Conservation (phyloP, 1,140 invertebrate species). For the Neelides sp. region DNA sequence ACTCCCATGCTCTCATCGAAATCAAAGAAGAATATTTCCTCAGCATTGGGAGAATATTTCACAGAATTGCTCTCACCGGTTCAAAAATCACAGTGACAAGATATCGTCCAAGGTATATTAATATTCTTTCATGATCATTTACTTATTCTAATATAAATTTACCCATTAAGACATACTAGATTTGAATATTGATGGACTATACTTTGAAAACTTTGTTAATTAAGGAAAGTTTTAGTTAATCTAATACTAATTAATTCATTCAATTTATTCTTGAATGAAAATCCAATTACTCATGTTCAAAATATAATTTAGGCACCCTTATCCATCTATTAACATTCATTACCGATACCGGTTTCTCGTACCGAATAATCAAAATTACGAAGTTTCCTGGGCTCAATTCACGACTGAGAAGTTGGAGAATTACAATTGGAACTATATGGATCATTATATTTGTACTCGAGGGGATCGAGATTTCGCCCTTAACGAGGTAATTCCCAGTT, state of each 20-base stretch:
- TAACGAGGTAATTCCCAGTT: conserved; percentile 50
- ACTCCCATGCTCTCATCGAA: background rate
- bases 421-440: conserved; percentile 96
- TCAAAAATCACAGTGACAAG: conserved; percentile 81
- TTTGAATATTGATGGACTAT: too few relatives aligned
- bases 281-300: conserved; percentile 13
- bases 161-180: too few relatives aligned
- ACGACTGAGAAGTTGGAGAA: conserved; percentile 87
- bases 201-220: background rate
- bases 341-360: conserved; percentile 85
- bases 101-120: conserved; percentile 70
- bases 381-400: conserved; percentile 88
- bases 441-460: conserved; percentile 73
- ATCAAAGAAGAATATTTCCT: conserved; percentile 57
- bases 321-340: conserved; percentile 76
- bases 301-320: conserved; percentile 69
- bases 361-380: conserved; percentile 82
- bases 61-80: conserved; percentile 68
- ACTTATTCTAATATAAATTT: background rate
- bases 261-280: conserved; percentile 9
- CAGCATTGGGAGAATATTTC: conserved; percentile 90
- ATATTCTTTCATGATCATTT: conserved; percentile 18
- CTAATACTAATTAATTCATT: too few relatives aligned
- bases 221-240: conserved; percentile 4
- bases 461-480: conserved; percentile 80